Conservation (phyloP, 2,797 vertebrate genomes). For the Mus spretus region DNA sequence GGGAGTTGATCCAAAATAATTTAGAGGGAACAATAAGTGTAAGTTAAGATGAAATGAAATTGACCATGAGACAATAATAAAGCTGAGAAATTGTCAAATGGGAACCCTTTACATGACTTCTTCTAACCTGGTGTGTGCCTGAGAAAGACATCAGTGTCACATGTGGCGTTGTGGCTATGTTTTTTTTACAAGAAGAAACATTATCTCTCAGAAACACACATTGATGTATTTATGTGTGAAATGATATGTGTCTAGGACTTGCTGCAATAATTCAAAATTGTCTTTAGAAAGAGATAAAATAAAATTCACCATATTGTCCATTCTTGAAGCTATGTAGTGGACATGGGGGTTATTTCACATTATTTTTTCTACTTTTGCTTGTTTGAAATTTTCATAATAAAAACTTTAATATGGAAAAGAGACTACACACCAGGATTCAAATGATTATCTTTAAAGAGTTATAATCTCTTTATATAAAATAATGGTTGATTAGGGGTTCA, state of each 20-base stretch:
- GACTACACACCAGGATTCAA: neutral
- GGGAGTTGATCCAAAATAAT: neutral
- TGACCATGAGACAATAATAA: neutral
- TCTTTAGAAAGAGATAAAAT: neutral
- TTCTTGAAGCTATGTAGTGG: neutral
- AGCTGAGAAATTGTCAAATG: neutral
- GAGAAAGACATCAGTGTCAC: neutral
- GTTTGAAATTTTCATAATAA: neutral
- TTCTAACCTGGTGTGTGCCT: conserved; percentile 1
- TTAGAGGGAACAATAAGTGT: neutral
- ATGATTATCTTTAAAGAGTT: neutral
- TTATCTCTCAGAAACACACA: neutral
- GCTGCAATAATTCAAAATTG: neutral
- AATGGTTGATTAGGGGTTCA: neutral
- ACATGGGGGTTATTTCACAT: neutral
- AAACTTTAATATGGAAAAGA: neutral
- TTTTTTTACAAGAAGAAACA: neutral
- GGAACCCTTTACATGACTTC: neutral
- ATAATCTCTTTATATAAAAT: neutral
- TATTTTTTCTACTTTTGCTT: neutral
- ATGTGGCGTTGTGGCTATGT: neutral
- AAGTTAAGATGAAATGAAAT: neutral
- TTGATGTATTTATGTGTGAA: neutral
- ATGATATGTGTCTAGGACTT: neutral
- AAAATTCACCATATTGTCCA: neutral